A percentile compares a stretch with the other conserved stretches of the same genome.
These are phyloP conservation scores for Drosophila ohnishii DNA, from an alignment of 1,140 invertebrate genomes.

Conservation along the genomic window DNA sequence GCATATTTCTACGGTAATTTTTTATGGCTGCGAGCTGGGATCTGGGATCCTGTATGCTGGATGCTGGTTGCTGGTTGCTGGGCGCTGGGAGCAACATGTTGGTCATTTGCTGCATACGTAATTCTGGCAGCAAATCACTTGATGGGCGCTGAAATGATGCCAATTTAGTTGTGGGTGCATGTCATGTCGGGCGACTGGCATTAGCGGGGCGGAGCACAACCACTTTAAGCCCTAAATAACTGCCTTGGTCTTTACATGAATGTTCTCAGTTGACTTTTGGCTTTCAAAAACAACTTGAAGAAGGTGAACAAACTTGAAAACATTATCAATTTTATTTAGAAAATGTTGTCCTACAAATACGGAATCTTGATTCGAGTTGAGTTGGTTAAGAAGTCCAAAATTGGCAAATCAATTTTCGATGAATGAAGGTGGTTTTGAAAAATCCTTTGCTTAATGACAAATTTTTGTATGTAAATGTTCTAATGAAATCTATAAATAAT, in stretches of 20 bases:
- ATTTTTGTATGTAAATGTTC: too few species aligned
- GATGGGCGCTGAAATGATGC: slow-evolving; percentile 37
- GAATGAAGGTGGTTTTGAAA: too few species aligned
- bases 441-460: too few species aligned
- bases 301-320: not conserved
- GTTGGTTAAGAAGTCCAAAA: too few species aligned
- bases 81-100: slow-evolving; percentile 50
- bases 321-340: too few species aligned
- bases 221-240: slow-evolving; percentile 5
- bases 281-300: not conserved
- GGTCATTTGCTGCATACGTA: slow-evolving; percentile 56
- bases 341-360: too few species aligned
- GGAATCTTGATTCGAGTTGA: too few species aligned
- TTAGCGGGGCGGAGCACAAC: not conserved
- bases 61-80: not conserved
- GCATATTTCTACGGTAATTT: slow-evolving; percentile 36
- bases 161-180: slow-evolving; percentile 34
- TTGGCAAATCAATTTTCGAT: too few species aligned
- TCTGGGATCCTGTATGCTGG: not conserved
- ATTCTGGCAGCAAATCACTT: slow-evolving; percentile 51
- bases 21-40: slow-evolving; percentile 32
- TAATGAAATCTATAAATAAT: too few species aligned
- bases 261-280: not conserved
- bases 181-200: not conserved
- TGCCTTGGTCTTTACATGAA: not conserved